Evolutionary conservation across 2,113 vertebrate species (phyloP).

Genomic region (Promerops cafer): DNA sequence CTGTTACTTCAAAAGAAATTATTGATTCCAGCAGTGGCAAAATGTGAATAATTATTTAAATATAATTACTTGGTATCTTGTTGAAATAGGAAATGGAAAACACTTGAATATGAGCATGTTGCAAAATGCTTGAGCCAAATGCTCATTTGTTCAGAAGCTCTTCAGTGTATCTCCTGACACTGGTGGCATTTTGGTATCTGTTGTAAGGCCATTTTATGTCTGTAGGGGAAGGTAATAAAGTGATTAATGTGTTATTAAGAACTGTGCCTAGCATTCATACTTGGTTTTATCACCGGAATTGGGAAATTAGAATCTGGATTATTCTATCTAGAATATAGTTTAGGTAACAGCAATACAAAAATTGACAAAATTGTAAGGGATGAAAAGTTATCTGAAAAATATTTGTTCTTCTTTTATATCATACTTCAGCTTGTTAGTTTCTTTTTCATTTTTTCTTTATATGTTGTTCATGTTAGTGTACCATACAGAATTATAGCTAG

Average conservation of each 20-base stretch:
- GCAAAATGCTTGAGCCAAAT: neutral
- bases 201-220: neutral
- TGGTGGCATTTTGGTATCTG: neutral
- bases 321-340: neutral
- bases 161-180: neutral
- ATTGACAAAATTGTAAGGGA: neutral
- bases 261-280: neutral
- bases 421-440: neutral
- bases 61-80: neutral
- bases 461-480: neutral
- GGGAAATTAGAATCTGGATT: neutral
- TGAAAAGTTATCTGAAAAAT: neutral
- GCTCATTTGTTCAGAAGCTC: neutral
- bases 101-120: neutral
- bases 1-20: neutral
- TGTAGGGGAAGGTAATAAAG: neutral
- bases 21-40: neutral
- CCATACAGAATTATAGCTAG: neutral
- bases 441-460: neutral
- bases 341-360: neutral
- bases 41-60: neutral
- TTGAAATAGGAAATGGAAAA: neutral
- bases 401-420: neutral
- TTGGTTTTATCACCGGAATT: neutral
- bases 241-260: neutral